Evolutionary conservation across 2,888 invertebrate species (phyloP), one percentile per base, ranked within the genome.

Genomic region (Drosophila merina): DNA sequence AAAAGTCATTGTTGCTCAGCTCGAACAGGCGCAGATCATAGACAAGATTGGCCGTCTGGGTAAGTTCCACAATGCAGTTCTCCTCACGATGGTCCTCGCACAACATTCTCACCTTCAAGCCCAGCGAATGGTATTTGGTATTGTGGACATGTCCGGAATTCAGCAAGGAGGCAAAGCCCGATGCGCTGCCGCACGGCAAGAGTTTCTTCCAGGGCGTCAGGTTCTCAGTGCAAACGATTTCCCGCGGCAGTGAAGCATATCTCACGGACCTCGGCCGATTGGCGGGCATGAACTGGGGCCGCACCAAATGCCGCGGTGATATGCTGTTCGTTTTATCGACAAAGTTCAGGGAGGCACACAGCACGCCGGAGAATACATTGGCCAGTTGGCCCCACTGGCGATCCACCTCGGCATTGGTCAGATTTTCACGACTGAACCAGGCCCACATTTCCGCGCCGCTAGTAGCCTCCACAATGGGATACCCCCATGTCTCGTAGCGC

Each of bases 161-260:
- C 4, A 99, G 93, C 54, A 99, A 92, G 0, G 96, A 95, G 12
- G 97, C 95, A 78, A 99, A 93, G 2, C 99, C 99, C 87, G 94
- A 94, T 90, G 94, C 95, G n/a, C 96, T 95, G 91, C 96, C 96
- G 92, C 99, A 99, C 0, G 99, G 99, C 48, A 99, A 92, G 4
- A 99, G 92, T 90, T 99, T 99, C 88, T 98, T 98, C 96, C 99
- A 99, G 0, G 99, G 99, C 10, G 99, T 99, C 82, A 99, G 93
- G 93, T 99, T 99, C 93, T 99, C 99, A 0, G 99, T 99, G 90
- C 99, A 99, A 3, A 99, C 98, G 82, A 97, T 97, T 93, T 99
- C 99, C 75, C 97, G 93, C 0, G 99, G 98, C 69, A 99, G 91
- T n/a, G 97, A 95, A 0, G 98, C 96, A 92, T 98, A 99, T 82